Conservation (phyloP, 2,113 vertebrate species). For the Falco punctatus region DNA sequence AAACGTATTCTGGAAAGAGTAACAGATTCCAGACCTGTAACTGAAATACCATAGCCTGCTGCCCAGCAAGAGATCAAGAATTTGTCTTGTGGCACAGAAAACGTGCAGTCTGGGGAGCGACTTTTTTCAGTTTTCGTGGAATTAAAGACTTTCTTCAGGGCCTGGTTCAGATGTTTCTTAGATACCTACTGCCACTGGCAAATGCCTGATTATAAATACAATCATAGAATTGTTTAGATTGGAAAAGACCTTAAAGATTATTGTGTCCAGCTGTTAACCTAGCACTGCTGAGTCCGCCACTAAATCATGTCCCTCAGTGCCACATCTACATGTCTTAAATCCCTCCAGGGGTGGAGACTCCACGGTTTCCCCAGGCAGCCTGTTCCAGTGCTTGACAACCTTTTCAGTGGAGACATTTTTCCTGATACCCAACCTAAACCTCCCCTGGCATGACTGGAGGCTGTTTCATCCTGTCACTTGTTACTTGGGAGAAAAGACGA, state of each 20-base stretch:
- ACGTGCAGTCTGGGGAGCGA: background rate
- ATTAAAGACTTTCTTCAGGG: background rate
- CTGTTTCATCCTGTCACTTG: background rate
- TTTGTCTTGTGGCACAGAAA: background rate
- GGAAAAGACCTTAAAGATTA: background rate
- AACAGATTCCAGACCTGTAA: background rate
- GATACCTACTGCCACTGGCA: slow-evolving; percentile 44
- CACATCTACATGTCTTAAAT: too few relatives aligned
- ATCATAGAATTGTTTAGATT: background rate
- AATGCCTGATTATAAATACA: slow-evolving; percentile 57
- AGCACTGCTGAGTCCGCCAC: background rate
- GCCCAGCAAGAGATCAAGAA: background rate
- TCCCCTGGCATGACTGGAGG: background rate
- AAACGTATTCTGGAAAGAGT: background rate
- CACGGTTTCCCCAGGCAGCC: background rate
- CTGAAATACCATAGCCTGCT: background rate
- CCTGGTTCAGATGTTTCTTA: slow-evolving; percentile 3
- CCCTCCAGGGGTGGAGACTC: background rate
- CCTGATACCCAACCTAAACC: background rate
- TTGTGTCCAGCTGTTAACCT: background rate
- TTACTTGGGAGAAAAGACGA: background rate
- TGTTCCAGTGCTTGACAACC: background rate
- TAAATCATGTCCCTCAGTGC: too few relatives aligned
- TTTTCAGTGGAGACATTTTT: too few relatives aligned
- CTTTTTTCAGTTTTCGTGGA: background rate